These are phyloP conservation scores for Ectropis crepuscularia DNA, from an alignment of 2,888 invertebrate species.

Conservation along the genomic window DNA sequence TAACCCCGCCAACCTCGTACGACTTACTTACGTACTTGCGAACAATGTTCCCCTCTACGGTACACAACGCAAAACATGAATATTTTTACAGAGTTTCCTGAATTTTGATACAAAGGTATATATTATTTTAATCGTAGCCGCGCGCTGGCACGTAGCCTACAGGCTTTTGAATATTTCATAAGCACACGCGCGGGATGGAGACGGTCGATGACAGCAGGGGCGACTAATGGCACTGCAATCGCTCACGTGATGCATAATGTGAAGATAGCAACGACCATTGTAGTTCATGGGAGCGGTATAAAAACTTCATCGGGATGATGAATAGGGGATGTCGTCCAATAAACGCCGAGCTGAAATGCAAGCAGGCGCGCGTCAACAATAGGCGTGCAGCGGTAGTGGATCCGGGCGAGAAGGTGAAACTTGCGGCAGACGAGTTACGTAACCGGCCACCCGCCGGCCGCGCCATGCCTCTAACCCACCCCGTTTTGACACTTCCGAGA, in stretches of 20 bases:
- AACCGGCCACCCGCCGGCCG: slow-evolving; percentile 53
- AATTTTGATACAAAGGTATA: slow-evolving; percentile 31
- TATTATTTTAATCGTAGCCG: slow-evolving; percentile 31
- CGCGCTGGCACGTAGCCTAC: slow-evolving; percentile 22
- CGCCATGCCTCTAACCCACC: slow-evolving; percentile 42
- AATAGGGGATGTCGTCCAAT: slow-evolving; percentile 49
- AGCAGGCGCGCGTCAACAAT: slow-evolving; percentile 62
- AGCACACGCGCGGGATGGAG: slow-evolving; percentile 26
- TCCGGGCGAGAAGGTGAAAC: slow-evolving; percentile 45
- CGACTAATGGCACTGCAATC: slow-evolving; percentile 38
- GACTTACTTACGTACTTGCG: slow-evolving; percentile 41
- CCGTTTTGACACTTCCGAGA: slow-evolving; percentile 64
- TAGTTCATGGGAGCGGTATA: slow-evolving; percentile 42
- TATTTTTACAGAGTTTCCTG: slow-evolving; percentile 36
- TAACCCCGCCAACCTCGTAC: slow-evolving; percentile 47
- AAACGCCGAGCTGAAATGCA: slow-evolving; percentile 59
- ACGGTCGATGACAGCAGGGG: slow-evolving; percentile 38
- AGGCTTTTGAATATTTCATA: slow-evolving; percentile 37
- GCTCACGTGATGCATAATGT: slow-evolving; percentile 35
- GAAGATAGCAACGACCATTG: slow-evolving; percentile 34
- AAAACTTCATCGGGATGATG: slow-evolving; percentile 51
- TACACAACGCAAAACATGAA: slow-evolving; percentile 26
- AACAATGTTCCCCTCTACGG: slow-evolving; percentile 30
- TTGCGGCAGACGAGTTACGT: slow-evolving; percentile 68
- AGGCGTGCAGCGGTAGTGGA: slow-evolving; percentile 47